phyloP scores from a whole-genome alignment of 2,113 vertebrate genomes.

The Sinocyclocheilus anophthalmus region DNA sequence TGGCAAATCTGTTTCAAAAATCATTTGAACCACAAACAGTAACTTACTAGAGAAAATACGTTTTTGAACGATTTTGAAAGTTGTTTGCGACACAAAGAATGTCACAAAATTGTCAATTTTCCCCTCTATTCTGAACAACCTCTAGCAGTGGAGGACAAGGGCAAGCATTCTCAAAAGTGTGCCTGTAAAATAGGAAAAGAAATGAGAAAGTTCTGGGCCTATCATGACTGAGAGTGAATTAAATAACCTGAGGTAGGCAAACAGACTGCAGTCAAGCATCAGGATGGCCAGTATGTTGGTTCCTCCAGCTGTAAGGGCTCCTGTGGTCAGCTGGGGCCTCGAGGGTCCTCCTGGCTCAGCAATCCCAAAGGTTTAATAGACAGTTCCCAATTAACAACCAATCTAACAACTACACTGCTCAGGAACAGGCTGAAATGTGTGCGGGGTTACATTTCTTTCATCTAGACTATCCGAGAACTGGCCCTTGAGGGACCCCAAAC shows the following conservation, averaged over 20 bases:
- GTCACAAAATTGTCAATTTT: slow-evolving; percentile 9
- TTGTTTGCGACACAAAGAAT: slow-evolving; percentile 26
- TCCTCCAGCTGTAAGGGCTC: slow-evolving; percentile 5
- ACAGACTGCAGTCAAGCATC: slow-evolving; percentile 40
- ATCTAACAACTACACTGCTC: slow-evolving; percentile 13
- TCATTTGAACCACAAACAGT: background rate
- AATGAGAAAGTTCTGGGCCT: slow-evolving; percentile 1
- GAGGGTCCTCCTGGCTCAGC: slow-evolving; percentile 31
- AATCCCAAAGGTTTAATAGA: slow-evolving; percentile 28
- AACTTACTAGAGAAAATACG: background rate
- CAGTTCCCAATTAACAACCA: slow-evolving; percentile 40
- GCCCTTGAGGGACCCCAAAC: slow-evolving; percentile 20
- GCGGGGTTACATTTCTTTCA: background rate
- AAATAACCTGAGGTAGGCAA: slow-evolving; percentile 38
- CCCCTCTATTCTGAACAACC: background rate
- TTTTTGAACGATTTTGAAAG: slow-evolving; percentile 20
- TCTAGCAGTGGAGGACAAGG: slow-evolving; percentile 27
- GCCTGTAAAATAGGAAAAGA: slow-evolving; percentile 24
- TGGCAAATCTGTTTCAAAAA: background rate
- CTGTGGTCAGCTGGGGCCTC: slow-evolving; percentile 31
- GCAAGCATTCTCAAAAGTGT: background rate
- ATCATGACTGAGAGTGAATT: slow-evolving; percentile 34
- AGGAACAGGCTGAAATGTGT: slow-evolving; percentile 19
- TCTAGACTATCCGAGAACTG: slow-evolving; percentile 12
- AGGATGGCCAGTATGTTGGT: slow-evolving; percentile 18